Conservation (phyloP, 2,888 invertebrate genomes). For the Leptinotarsa haldemani region DNA sequence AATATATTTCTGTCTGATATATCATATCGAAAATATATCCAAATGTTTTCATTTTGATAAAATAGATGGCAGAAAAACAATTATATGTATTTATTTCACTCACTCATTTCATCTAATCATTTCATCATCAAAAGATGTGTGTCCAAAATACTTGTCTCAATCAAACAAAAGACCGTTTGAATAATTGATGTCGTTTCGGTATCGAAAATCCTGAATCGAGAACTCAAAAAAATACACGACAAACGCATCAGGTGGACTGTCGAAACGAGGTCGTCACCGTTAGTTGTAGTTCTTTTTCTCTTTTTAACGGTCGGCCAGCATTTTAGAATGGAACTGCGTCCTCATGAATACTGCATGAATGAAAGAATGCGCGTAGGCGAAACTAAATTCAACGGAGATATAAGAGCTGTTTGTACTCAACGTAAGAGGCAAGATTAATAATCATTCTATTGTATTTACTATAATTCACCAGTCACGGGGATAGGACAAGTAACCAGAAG, state of each 20-base stretch:
- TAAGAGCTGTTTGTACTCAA: constrained; percentile 8
- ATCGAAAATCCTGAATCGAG: constrained; percentile 7
- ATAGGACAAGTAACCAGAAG: neutral
- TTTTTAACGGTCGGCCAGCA: constrained; percentile 11
- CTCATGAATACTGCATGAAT: constrained; percentile 26
- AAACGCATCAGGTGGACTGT: constrained; percentile 18
- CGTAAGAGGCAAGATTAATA: neutral
- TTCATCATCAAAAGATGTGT: neutral
- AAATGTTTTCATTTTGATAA: too few relatives aligned
- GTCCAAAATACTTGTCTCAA: neutral
- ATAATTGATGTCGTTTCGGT: constrained; percentile 8
- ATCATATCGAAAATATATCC: too few relatives aligned
- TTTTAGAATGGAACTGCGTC: constrained; percentile 23
- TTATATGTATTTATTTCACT: neutral
- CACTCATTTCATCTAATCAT: neutral
- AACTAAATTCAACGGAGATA: constrained; percentile 17
- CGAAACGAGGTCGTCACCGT: constrained; percentile 20
- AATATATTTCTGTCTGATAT: too few relatives aligned
- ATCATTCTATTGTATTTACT: constrained; percentile 11
- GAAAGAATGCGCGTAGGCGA: constrained; percentile 17
- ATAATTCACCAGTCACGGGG: neutral
- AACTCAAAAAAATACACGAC: constrained; percentile 1
- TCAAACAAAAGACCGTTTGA: constrained; percentile 10
- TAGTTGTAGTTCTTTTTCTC: neutral
- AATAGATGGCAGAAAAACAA: too few relatives aligned